Conservation (phyloP, 1,140 invertebrate genomes). For the Anthonomus grandis region DNA sequence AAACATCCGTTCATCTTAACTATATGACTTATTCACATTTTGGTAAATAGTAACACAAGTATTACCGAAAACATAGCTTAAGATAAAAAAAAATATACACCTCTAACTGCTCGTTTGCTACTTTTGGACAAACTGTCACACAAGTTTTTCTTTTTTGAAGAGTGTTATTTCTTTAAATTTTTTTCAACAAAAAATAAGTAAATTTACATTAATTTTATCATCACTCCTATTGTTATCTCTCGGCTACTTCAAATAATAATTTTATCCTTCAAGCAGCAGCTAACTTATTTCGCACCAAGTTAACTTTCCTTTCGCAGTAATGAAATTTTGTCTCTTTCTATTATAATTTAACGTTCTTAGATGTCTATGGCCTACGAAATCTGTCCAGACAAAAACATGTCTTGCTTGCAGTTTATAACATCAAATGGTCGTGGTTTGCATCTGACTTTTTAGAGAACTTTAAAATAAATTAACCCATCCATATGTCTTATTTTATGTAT, state of each 20-base stretch:
- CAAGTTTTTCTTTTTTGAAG: neutral
- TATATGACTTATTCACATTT: too few relatives aligned
- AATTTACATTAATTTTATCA: too few relatives aligned
- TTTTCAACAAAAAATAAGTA: neutral
- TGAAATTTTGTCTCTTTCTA: neutral
- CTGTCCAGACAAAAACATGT: constrained; percentile 1
- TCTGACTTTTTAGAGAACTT: constrained; percentile 8
- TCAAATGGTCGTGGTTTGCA: constrained; percentile 12
- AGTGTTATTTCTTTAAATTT: neutral
- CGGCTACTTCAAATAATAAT: constrained; percentile 2
- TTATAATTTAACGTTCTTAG: constrained; percentile 6
- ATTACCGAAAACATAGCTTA: too few relatives aligned
- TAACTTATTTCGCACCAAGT: constrained; percentile 6
- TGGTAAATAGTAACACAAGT: too few relatives aligned
- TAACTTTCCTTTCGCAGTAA: neutral
- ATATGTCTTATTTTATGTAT: too few relatives aligned
- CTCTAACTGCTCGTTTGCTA: too few relatives aligned
- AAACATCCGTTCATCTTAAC: too few relatives aligned
- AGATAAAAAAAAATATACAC: too few relatives aligned
- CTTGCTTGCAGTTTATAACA: constrained; percentile 6
- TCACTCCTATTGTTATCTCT: too few relatives aligned
- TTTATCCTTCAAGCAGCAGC: neutral
- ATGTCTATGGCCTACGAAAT: constrained; percentile 6
- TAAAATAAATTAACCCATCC: too few relatives aligned
- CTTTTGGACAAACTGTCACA: too few relatives aligned